Evolutionary conservation across 2,888 invertebrate genomes (phyloP), one percentile per base, ranked within the genome.

Genomic region (Abscondita cerata): DNA sequence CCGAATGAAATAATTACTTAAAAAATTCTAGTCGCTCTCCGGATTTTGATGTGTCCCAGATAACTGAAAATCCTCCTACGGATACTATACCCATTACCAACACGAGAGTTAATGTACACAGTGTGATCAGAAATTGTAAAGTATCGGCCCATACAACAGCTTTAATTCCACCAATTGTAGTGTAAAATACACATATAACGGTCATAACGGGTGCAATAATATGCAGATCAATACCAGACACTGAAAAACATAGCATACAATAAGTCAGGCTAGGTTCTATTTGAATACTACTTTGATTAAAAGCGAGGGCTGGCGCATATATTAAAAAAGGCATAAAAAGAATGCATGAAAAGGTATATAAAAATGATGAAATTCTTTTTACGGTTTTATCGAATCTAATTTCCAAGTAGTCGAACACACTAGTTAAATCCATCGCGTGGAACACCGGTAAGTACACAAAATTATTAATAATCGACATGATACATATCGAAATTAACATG

Each of bases 161-260:
- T 71, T 86, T 80, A 16, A 88, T 74, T 2, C 87, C 87, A 38
- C 86, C 90, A 20, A 90, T 73, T 1, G 89, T 87, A n/a, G 89
- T 89, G 69, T 91, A 88, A 20, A 90, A 87, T 15, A 89, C 89
- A 73, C 90, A 91, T 1, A 87, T 83, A 1, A 86, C 77, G 70
- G 89, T 89, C n/a, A 89, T 83, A 0, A 89, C 82, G 1, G 87
- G 84, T 1, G 89, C 86, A 31, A 90, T 83, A 1, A 85, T 78
- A 72, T 87, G 87, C 3, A 88, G 82, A 59, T 86, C 77, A 8
- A 86, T 83, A 12, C 88, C 87, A 20, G 89, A 89, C 4, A 90
- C 90, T 89, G 80, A 59, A 81, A 80, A 40, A n/a, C 34, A 53
- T 33, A 33, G 13, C 11, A 3, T 34, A 18, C 20, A n/a, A n/a